Base-by-base conservation (phyloP, 2,797 vertebrate species). In the Melanotaenia nigrans region DNA sequence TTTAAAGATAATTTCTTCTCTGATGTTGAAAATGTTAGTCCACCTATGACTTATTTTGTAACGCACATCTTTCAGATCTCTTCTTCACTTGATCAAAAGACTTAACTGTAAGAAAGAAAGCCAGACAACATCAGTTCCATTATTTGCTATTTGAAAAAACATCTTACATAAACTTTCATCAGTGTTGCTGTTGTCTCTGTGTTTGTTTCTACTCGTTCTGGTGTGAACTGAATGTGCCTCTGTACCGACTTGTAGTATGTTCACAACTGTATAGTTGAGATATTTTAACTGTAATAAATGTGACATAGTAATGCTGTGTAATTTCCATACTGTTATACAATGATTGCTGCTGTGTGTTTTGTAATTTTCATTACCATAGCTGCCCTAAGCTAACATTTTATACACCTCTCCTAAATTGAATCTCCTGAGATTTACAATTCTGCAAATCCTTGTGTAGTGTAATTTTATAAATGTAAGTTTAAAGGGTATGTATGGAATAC, bases 181-280 rank as follows among this genome's bases (percentile, higher is more conserved):
- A 0, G 11, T 58, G 55, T 62, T 75, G 65, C 59, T n/a, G 28
- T 40, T 51, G 42, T n/a, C 13, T 66, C 42, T 55, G 8, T 67
- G 13, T 57, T 54, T 72, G 35, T 71, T 72, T 77, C 73, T 67
- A 75, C 85, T 24, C 54, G 24, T 84, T 60, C 76, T 16, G 51
- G 35, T 86, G 83, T 90, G 62, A 86, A 87, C 68, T 87, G 9
- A 76, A 75, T 51, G 81, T 89, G 80, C 76, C 70, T 85, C 71
- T 78, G 65, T 89, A 63, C 56, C 56, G 38, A 89, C 73, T 24
- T 77, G 66, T 47, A 79, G 55, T 87, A 56, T 78, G 73, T 88
- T 78, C 16, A 75, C 51, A 87, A 67, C 12, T 78, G 68, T 88
- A 61, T 82, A 70, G 75, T n/a, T 78, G 49, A 80, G 56, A 82